A percentile compares a stretch with the other conserved stretches of the same genome.
phyloP scores from a whole-genome alignment of 1,140 invertebrate genomes.

The Cyrtorhinus lividipennis region DNA sequence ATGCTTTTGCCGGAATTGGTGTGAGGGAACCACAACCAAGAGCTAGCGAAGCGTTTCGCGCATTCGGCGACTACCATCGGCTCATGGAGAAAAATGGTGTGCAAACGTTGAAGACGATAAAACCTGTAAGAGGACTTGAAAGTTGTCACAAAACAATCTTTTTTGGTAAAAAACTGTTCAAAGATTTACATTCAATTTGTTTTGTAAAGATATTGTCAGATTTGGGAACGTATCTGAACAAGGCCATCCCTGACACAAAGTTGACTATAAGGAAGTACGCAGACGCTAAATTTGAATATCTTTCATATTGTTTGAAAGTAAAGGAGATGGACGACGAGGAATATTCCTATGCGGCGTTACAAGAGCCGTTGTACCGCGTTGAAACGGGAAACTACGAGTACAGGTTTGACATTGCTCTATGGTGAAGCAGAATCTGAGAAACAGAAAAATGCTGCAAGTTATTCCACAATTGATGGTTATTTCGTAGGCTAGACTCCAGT shows the following conservation, averaged over 20 bases:
- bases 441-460: no score
- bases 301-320: constrained; percentile 95
- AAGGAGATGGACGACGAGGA: constrained; percentile 99
- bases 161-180: background rate
- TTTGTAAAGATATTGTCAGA: constrained; percentile 63
- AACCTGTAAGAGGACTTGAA: constrained; percentile 55
- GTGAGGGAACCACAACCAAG: constrained; percentile 87
- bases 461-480: no score
- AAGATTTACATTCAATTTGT: constrained; percentile 1
- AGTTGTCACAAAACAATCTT: background rate
- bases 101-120: constrained; percentile 76
- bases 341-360: constrained; percentile 80
- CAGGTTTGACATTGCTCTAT: constrained; percentile 48
- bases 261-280: constrained; percentile 95
- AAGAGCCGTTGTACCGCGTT: constrained; percentile 91
- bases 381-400: constrained; percentile 99
- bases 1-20: constrained; percentile 85
- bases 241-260: constrained; percentile 95
- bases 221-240: constrained; percentile 88
- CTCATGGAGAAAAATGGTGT: constrained; percentile 85
- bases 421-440: no score
- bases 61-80: constrained; percentile 89
- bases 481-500: no score
- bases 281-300: constrained; percentile 95
- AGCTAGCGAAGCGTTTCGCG: constrained; percentile 87